Evolutionary conservation across 2,797 vertebrate species (phyloP), one percentile per base, ranked within the genome.

Genomic region (Semotilus atromaculatus): DNA sequence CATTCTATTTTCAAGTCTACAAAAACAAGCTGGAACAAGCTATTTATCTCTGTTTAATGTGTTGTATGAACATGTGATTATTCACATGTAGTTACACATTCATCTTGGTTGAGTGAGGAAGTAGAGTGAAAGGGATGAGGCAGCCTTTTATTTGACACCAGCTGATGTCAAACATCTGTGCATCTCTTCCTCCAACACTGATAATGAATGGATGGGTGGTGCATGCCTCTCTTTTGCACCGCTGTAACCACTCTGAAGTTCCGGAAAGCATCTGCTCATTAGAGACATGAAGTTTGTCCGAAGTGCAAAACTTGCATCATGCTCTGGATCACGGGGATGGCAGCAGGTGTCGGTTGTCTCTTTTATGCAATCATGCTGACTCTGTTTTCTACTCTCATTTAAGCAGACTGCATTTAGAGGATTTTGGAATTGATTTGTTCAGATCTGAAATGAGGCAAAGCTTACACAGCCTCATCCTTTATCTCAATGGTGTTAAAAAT

Each of bases 141-240:
- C 73, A 86, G 80, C 43, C 40, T 51, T 84, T 87, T 73, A 81
- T 79, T 75, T 73, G 82, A 87, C 81, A 78, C 73, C 66, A 81
- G 85, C 87, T 79, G 76, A 88, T 85, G 85, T 83, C 77, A 89
- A 82, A 88, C 84, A 88, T 88, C 85, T 86, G 78, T 75, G 40
- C 66, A 45, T 81, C 82, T 82, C 36, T 73, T 67, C 40, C 36
- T 72, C 80, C 31, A 81, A 80, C 72, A 74, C 67, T 62, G 66
- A 58, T 66, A 79, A 74, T 79, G 58, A 85, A 85, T 85, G 3
- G 60, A 79, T 51, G 67, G 85, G 83, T 36, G 85, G 73, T 7
- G 21, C 48, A 58, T 23, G 79, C 40, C 53, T 72, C 60, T 79
- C 40, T 45, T 88, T 53, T 64, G 83, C 60, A 85, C 82, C 43